Evolutionary conservation across 2,888 invertebrate species (phyloP), one percentile per base, ranked within the genome.

Genomic region (Mongoloraphidia duomilia): DNA sequence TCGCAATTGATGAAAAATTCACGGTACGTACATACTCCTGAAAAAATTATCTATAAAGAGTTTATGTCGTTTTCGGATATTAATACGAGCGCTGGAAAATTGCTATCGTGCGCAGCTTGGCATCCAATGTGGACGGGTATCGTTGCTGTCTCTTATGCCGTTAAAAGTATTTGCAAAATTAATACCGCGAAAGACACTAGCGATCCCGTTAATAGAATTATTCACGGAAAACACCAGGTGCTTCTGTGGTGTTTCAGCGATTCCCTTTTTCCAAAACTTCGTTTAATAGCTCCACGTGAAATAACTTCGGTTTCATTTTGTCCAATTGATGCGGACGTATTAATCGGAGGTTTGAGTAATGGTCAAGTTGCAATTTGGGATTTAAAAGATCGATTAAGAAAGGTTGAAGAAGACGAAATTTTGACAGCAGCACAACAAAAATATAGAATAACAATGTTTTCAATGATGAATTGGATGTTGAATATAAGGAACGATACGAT

Each of bases 221-320:
- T 77, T 0, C 74, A 80, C 47, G 76, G 77, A 4, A 63, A 75
- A 3, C 81, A 83, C 63, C 77, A 79, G 0, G 79, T 84, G 2
- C 68, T 85, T 52, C 71, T 86, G 55, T 87, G 87, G 86, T 82
- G 83, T 55, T 81, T 84, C 53, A 71, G 73, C 34, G 84, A 87
- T 56, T 77, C 76, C 48, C 65, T 87, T 3, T 67, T 74, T 33
- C 83, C 83, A 14, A 84, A 82, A 66, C 64, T 87, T 40, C 75
- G 79, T 56, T 71, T 87, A 47, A 77, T 83, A 61, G 70, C 80
- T 4, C 75, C 79, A 0, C 70, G 82, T 39, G 82, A 83, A 65
- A 76, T 84, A 0, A 76, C 76, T 35, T 64, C 70, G 1, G 63
- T 86, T 9, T 74, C 80, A 1, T 81, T 82, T 63, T 84, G 83